Conservation (phyloP, 2,797 vertebrate species). For the Channa striata region DNA sequence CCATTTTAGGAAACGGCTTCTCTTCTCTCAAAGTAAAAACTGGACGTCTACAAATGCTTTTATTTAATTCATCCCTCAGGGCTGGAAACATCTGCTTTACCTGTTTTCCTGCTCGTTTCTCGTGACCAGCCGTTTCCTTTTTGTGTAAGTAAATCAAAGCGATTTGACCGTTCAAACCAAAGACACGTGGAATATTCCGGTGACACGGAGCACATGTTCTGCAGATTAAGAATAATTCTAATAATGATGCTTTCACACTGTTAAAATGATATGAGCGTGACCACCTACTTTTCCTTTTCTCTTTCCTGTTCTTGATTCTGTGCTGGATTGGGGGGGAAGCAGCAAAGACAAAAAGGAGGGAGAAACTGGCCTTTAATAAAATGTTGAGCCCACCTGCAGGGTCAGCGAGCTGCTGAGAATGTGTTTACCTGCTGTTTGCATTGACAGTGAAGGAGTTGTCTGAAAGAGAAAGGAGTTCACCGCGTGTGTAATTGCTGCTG, state of each 20-base stretch:
- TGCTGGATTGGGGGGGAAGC: too few species aligned
- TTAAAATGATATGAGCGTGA: slow-evolving; percentile 3
- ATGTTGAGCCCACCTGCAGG: neutral
- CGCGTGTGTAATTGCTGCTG: neutral
- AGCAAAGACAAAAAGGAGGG: slow-evolving; percentile 2
- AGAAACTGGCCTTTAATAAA: slow-evolving; percentile 5
- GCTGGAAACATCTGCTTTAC: too few species aligned
- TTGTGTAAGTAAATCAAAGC: too few species aligned
- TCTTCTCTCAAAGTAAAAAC: too few species aligned
- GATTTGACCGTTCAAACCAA: too few species aligned
- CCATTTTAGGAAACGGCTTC: too few species aligned
- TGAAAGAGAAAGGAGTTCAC: too few species aligned
- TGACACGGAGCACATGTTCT: neutral
- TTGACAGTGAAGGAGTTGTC: neutral
- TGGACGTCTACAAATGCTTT: too few species aligned
- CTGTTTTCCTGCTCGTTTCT: too few species aligned
- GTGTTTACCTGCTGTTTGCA: slow-evolving; percentile 22
- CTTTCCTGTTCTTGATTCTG: neutral
- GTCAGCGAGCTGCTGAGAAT: neutral
- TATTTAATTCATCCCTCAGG: too few species aligned
- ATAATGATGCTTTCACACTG: neutral
- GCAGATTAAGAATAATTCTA: neutral
- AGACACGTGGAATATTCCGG: too few species aligned
- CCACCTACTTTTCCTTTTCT: neutral
- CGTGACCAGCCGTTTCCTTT: too few species aligned